phyloP scores from a whole-genome alignment of 2,113 vertebrate species.

The Grammomys dolichurus region DNA sequence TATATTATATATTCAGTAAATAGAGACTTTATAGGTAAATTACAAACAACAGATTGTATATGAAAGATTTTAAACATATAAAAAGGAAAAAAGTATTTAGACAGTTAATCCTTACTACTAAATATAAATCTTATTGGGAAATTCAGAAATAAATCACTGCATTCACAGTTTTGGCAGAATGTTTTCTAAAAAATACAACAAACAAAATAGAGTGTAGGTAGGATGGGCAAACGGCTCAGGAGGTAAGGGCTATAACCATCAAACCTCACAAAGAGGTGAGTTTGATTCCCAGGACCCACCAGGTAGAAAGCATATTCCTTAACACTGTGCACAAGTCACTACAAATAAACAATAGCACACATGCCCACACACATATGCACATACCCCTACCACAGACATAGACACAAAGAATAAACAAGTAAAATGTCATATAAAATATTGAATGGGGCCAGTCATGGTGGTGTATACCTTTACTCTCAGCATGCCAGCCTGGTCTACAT shows the following conservation, averaged over 20 bases:
- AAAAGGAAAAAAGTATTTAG: constrained; percentile 1
- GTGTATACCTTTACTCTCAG: neutral
- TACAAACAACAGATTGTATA: neutral
- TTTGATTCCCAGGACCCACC: neutral
- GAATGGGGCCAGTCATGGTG: neutral
- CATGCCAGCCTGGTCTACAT: neutral
- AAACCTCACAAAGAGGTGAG: neutral
- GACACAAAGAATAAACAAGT: neutral
- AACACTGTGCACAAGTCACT: neutral
- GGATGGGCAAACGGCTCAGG: neutral
- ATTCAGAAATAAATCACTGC: constrained; percentile 34
- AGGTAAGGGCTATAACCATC: neutral
- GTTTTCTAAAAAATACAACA: constrained; percentile 46
- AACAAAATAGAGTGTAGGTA: neutral
- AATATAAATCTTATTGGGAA: constrained; percentile 30
- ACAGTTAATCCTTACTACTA: neutral
- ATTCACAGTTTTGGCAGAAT: neutral
- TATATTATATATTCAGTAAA: neutral
- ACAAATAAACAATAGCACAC: neutral
- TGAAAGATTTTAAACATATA: constrained; percentile 28
- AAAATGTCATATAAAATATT: neutral
- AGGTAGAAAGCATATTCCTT: neutral
- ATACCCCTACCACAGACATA: neutral
- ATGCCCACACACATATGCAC: neutral
- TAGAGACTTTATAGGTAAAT: neutral